These are phyloP conservation scores for Platalea minor DNA, from an alignment of 2,797 vertebrate species.

Conservation along the genomic window DNA sequence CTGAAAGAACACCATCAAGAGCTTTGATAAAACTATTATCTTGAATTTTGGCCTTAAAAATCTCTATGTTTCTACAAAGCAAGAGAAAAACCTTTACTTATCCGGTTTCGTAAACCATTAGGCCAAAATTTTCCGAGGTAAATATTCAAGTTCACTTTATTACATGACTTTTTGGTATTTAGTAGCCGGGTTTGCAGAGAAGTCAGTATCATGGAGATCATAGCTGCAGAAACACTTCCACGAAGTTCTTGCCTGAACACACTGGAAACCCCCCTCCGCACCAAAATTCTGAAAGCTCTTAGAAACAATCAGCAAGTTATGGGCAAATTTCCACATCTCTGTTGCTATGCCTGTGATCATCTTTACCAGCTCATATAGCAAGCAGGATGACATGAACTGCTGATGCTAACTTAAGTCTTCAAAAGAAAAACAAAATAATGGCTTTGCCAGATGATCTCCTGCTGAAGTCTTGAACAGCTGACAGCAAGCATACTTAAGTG, in stretches of 20 bases:
- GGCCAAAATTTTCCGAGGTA: neutral
- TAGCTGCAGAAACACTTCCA: neutral
- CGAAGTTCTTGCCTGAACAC: neutral
- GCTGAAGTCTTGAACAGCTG: neutral
- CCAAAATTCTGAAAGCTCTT: neutral
- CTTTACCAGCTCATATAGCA: neutral
- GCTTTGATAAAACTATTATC: neutral
- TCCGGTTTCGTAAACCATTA: neutral
- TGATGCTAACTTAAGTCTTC: neutral
- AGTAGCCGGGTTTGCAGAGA: neutral
- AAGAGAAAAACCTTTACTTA: neutral
- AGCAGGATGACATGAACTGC: neutral
- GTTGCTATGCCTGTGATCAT: neutral
- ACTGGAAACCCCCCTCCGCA: neutral
- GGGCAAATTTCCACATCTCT: neutral
- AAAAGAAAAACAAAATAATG: neutral
- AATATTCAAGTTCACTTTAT: neutral
- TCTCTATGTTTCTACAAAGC: neutral
- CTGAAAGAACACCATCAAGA: neutral
- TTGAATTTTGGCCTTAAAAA: neutral
- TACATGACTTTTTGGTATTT: neutral
- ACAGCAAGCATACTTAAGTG: neutral
- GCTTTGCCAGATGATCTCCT: neutral
- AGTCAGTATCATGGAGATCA: neutral
- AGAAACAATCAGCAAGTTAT: neutral